Percentiles rank a stretch among this genome's conserved stretches.
These are phyloP conservation scores for Pachyramphus minor DNA, from an alignment of 2,113 vertebrate genomes.

Conservation along the genomic window DNA sequence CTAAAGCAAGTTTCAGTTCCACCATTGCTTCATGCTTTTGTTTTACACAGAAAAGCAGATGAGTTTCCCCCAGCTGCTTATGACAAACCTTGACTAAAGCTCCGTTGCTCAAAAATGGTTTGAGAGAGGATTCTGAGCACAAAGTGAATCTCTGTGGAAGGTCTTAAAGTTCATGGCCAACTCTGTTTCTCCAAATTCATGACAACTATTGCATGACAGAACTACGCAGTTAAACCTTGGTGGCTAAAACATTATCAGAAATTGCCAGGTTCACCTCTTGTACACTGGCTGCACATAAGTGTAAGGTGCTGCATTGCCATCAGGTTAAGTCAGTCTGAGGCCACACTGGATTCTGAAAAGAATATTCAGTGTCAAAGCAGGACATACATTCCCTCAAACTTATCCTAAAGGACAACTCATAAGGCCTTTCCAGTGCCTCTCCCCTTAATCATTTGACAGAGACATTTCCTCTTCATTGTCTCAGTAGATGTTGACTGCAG, in stretches of 20 bases:
- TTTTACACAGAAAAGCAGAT: conserved; percentile 16
- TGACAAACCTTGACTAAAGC: not conserved
- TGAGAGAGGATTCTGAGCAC: not conserved
- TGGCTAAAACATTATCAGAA: not conserved
- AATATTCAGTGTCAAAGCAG: not conserved
- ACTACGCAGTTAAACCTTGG: not conserved
- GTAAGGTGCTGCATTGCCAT: not conserved
- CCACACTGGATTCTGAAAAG: not conserved
- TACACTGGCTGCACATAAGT: not conserved
- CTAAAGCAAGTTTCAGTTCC: conserved; percentile 31
- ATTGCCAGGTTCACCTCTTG: not conserved
- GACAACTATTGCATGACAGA: not conserved
- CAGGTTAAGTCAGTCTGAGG: not conserved
- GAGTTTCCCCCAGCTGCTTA: not conserved
- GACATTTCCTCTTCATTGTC: not conserved
- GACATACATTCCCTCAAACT: not conserved
- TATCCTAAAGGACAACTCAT: not conserved
- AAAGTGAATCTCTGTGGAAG: not conserved
- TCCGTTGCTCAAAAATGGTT: not conserved
- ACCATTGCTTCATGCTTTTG: not conserved
- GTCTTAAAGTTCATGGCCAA: not conserved
- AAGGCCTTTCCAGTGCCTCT: not conserved
- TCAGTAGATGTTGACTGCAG: not conserved
- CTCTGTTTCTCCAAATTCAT: not conserved
- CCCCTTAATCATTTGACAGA: not conserved